phyloP scores from a whole-genome alignment of 2,888 invertebrate genomes.

The Andrena praecox region DNA sequence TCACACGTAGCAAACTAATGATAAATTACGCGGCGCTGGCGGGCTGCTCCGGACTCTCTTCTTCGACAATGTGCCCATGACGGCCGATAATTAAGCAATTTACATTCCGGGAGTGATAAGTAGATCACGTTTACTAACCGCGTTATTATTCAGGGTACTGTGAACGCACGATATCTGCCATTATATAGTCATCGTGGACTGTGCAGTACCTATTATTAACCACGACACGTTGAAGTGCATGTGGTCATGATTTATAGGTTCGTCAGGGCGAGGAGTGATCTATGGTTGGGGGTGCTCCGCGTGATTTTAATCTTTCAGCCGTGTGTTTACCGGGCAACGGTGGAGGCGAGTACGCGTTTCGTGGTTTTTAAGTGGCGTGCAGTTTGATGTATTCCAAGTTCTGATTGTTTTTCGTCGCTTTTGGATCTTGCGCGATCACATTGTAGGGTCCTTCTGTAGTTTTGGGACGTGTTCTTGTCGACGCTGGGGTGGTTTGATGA shows the following conservation, averaged over 20 bases:
- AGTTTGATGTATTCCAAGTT: not conserved
- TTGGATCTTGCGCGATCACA: conserved; percentile 8
- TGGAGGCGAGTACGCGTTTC: conserved; percentile 6
- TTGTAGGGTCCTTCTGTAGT: conserved; percentile 14
- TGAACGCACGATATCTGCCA: conserved; percentile 11
- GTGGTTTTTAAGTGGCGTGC: conserved; percentile 20
- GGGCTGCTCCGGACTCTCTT: not conserved
- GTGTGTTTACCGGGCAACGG: conserved; percentile 26
- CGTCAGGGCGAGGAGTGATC: conserved; percentile 33
- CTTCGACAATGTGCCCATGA: not conserved
- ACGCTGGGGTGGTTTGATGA: not conserved
- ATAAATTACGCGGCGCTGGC: not conserved
- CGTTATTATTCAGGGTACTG: not conserved
- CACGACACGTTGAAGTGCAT: conserved; percentile 21
- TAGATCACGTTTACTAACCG: not conserved
- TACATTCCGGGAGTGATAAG: not conserved
- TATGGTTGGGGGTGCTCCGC: conserved; percentile 15
- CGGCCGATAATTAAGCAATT: conserved; percentile 12
- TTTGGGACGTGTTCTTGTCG: not conserved
- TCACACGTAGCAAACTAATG: not conserved
- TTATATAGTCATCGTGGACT: conserved; percentile 1
- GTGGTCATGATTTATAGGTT: conserved; percentile 37
- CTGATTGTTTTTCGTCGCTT: conserved; percentile 43
- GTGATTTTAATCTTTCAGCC: conserved; percentile 32
- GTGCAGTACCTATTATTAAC: conserved; percentile 6